phyloP scores from a whole-genome alignment of 2,888 invertebrate species.

The Linhomoeus sp. region DNA sequence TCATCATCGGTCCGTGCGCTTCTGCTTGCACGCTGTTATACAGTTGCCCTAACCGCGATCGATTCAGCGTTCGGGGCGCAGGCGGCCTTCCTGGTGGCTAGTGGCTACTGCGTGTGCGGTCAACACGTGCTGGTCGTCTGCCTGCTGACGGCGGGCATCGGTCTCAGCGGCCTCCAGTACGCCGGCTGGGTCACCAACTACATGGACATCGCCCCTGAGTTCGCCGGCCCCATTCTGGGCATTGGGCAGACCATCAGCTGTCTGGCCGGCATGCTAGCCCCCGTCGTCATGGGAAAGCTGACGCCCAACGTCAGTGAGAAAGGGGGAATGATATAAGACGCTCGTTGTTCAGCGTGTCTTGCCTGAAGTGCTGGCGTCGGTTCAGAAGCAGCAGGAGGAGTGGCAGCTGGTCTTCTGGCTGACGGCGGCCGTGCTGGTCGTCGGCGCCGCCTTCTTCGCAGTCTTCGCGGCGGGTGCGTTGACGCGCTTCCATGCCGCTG shows the following conservation, averaged over 20 bases:
- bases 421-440: slow-evolving; percentile 25
- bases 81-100: slow-evolving; percentile 21
- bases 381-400: slow-evolving; percentile 21
- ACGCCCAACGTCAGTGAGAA: slow-evolving; percentile 5
- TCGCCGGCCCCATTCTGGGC: slow-evolving; percentile 21
- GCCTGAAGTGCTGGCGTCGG: neutral
- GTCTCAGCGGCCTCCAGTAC: slow-evolving; percentile 25
- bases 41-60: no score
- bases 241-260: slow-evolving; percentile 26
- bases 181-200: slow-evolving; percentile 26
- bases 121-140: slow-evolving; percentile 22
- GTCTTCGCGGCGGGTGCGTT: slow-evolving; percentile 26
- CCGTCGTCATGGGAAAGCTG: slow-evolving; percentile 14
- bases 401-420: slow-evolving; percentile 25
- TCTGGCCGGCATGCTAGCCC: slow-evolving; percentile 26
- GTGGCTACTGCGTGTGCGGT: slow-evolving; percentile 22
- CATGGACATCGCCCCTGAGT: slow-evolving; percentile 25
- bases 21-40: neutral
- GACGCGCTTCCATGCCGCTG: no score
- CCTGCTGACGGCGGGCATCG: slow-evolving; percentile 14
- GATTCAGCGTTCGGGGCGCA: slow-evolving; percentile 23
- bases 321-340: neutral
- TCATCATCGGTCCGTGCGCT: slow-evolving; percentile 18
- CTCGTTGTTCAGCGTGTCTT: neutral
- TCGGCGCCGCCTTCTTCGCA: slow-evolving; percentile 30